Evolutionary conservation across 2,797 vertebrate species (phyloP).

Genomic region (Enteromius afrohamiltoni): DNA sequence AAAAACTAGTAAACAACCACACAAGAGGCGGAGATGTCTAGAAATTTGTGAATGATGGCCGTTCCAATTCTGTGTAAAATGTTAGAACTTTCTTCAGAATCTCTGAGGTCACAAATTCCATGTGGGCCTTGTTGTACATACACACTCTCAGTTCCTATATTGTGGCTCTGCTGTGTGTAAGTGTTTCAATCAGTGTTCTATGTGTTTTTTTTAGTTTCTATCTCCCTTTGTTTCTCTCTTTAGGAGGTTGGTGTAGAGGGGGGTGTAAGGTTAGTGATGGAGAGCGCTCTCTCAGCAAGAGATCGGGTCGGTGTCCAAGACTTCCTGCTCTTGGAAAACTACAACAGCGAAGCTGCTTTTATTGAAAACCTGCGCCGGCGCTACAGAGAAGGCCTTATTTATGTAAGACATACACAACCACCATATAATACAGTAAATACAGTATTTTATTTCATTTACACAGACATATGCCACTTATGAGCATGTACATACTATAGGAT

Average conservation of each 20-base stretch:
- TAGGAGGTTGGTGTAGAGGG: constrained; percentile 75
- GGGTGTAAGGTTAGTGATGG: constrained; percentile 84
- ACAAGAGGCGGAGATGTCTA: background rate
- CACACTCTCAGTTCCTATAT: background rate
- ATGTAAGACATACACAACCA: constrained; percentile 69
- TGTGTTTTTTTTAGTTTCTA: background rate
- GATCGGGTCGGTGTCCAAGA: constrained; percentile 87
- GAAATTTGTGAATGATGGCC: background rate
- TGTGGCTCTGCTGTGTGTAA: background rate
- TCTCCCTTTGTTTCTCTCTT: background rate
- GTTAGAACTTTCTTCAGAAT: background rate
- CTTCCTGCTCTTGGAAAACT: constrained; percentile 86
- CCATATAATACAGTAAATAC: background rate
- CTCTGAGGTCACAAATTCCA: background rate
- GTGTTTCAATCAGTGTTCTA: background rate
- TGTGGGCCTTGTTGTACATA: background rate
- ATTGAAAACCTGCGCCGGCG: constrained; percentile 78
- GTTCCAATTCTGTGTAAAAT: background rate
- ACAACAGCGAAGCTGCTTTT: constrained; percentile 84
- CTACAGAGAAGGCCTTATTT: constrained; percentile 73
- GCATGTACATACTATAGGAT: background rate
- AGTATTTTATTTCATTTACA: background rate
- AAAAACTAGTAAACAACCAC: background rate
- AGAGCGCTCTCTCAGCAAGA: constrained; percentile 87
- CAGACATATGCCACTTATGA: background rate